phyloP scores from a whole-genome alignment of 2,888 invertebrate species.

The Dicycla oo region DNA sequence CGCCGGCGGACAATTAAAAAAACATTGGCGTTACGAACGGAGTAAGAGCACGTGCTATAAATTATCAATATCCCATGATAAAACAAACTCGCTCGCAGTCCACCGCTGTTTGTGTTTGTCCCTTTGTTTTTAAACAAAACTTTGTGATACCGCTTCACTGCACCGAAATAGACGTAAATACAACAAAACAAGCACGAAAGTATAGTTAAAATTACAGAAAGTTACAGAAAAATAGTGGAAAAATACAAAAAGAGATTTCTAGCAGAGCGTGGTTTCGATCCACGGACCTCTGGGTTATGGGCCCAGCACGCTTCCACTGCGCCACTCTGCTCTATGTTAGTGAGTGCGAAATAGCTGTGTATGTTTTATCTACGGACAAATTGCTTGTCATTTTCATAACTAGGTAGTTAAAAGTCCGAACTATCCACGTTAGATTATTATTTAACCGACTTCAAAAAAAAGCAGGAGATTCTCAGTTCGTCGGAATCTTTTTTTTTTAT shows the following conservation, averaged over 20 bases:
- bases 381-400: not conserved
- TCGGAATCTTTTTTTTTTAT: too few species aligned
- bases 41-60: conserved; percentile 80
- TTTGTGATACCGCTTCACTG: conserved; percentile 65
- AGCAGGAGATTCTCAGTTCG: too few species aligned
- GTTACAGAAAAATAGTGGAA: conserved; percentile 44
- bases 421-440: not conserved
- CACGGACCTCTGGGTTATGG: conserved; percentile 97
- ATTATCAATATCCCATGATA: conserved; percentile 90
- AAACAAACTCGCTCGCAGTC: conserved; percentile 78
- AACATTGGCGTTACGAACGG: conserved; percentile 68
- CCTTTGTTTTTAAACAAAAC: conserved; percentile 84
- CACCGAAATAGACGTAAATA: conserved; percentile 55
- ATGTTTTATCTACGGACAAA: not conserved
- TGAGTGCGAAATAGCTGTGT: conserved; percentile 62
- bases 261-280: conserved; percentile 96
- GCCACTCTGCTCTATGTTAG: conserved; percentile 90
- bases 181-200: conserved; percentile 41
- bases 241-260: conserved; percentile 71
- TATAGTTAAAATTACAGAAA: conserved; percentile 19
- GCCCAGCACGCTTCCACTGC: conserved; percentile 96
- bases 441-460: too few species aligned
- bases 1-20: conserved; percentile 75
- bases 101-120: conserved; percentile 78
- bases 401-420: not conserved